Conservation (phyloP, 2,113 vertebrate species). For the Hippocampus guttulatus region DNA sequence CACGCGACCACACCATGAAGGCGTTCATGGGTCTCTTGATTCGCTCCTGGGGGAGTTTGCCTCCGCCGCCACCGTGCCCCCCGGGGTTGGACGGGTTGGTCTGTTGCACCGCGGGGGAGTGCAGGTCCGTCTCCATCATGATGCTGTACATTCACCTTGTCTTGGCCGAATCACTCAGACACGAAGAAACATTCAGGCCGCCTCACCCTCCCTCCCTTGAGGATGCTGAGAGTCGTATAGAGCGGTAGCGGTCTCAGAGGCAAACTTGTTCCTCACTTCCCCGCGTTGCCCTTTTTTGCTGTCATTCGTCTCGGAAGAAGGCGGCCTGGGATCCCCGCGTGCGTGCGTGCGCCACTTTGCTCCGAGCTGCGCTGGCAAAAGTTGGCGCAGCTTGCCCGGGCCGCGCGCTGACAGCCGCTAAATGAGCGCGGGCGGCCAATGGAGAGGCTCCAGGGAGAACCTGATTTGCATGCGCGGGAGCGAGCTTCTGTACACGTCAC, state of each 20-base stretch:
- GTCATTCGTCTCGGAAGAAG: slow-evolving; percentile 48
- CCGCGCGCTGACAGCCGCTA: slow-evolving; percentile 80
- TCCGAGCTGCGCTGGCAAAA: slow-evolving; percentile 53
- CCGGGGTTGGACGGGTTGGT: slow-evolving; percentile 85
- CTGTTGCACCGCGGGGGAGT: slow-evolving; percentile 86
- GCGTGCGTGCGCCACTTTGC: slow-evolving; percentile 42
- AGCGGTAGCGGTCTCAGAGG: slow-evolving; percentile 13
- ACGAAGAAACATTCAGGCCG: slow-evolving; percentile 66
- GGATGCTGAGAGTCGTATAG: slow-evolving; percentile 5
- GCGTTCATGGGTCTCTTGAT: slow-evolving; percentile 91
- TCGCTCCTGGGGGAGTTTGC: slow-evolving; percentile 85
- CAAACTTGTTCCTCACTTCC: slow-evolving; percentile 21
- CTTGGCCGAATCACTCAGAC: slow-evolving; percentile 64
- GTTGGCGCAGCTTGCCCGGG: slow-evolving; percentile 77
- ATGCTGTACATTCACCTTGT: slow-evolving; percentile 94
- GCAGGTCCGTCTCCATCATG: slow-evolving; percentile 98
- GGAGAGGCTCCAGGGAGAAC: slow-evolving; percentile 69
- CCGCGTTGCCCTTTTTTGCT: slow-evolving; percentile 18
- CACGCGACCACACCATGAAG: slow-evolving; percentile 86
- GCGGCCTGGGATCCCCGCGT: background rate
- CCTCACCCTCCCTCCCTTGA: slow-evolving; percentile 15
- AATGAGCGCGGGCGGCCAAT: slow-evolving; percentile 87
- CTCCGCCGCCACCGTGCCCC: slow-evolving; percentile 77
- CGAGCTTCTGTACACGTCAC: slow-evolving; percentile 81
- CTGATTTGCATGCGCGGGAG: slow-evolving; percentile 82